phyloP scores from a whole-genome alignment of 2,888 invertebrate species.

The Erebia ligea region DNA sequence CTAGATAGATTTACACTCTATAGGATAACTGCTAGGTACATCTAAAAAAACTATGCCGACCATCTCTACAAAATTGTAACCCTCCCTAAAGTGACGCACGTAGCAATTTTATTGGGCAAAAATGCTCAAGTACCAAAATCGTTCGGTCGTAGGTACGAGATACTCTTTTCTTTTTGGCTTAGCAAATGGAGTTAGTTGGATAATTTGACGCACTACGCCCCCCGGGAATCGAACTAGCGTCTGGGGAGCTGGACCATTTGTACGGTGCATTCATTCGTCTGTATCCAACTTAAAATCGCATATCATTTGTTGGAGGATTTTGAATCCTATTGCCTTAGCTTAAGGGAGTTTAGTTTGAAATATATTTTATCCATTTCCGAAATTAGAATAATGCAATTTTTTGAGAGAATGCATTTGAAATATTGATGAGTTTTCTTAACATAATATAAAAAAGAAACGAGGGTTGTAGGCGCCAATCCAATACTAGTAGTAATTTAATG shows the following conservation, averaged over 20 bases:
- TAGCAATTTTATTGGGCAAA: constrained; percentile 34
- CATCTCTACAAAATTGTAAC: constrained; percentile 4
- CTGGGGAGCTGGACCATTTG: constrained; percentile 53
- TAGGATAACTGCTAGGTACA: background rate
- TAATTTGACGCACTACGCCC: constrained; percentile 63
- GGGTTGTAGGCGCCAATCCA: background rate
- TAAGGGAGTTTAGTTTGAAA: constrained; percentile 4
- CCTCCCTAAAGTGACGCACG: constrained; percentile 30
- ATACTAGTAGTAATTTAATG: background rate
- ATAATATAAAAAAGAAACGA: constrained; percentile 9
- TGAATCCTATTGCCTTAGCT: background rate
- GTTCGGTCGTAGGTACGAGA: constrained; percentile 35
- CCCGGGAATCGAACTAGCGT: constrained; percentile 61
- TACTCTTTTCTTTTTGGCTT: constrained; percentile 53
- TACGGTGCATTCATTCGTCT: constrained; percentile 42
- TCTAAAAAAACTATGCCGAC: background rate
- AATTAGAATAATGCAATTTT: constrained; percentile 69
- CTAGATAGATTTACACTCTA: background rate
- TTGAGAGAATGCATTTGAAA: constrained; percentile 55
- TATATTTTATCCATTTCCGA: constrained; percentile 19
- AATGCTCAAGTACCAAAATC: constrained; percentile 42
- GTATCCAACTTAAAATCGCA: constrained; percentile 28
- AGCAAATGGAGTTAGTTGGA: constrained; percentile 75
- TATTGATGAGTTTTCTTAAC: constrained; percentile 52
- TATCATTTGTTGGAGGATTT: constrained; percentile 16